phyloP scores from a whole-genome alignment of 2,888 invertebrate genomes.

The Lasiommata megera region DNA sequence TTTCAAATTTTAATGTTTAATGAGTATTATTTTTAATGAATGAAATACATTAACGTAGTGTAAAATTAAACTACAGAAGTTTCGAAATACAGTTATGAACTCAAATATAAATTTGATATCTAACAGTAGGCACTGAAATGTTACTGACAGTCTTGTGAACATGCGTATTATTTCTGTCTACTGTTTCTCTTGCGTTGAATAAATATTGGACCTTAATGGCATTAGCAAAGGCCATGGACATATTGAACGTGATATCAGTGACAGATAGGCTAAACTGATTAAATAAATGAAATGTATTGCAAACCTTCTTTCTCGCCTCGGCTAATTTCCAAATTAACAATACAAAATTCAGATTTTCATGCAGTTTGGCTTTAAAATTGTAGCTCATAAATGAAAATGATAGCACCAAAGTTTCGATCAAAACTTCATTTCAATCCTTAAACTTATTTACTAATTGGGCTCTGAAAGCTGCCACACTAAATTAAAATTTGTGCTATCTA shows the following conservation, averaged over 20 bases:
- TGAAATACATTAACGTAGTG: not conserved
- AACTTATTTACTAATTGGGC: too few species aligned
- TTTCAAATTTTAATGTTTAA: too few species aligned
- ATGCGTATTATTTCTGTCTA: slow-evolving; percentile 23
- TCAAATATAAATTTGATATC: not conserved
- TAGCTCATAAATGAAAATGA: too few species aligned
- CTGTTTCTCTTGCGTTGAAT: slow-evolving; percentile 15
- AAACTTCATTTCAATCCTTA: too few species aligned
- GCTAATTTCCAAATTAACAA: too few species aligned
- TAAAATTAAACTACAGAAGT: not conserved
- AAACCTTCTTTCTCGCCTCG: too few species aligned
- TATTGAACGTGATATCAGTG: not conserved
- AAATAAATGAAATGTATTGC: not conserved
- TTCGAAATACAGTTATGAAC: not conserved
- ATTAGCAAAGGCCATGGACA: slow-evolving; percentile 8
- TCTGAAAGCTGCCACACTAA: too few species aligned
- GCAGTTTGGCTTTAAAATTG: too few species aligned
- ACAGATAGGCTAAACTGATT: not conserved
- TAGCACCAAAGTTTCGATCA: too few species aligned
- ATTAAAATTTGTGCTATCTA: too few species aligned
- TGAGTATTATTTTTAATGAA: too few species aligned
- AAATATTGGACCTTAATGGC: slow-evolving; percentile 24
- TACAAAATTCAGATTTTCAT: too few species aligned
- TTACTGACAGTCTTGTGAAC: not conserved
- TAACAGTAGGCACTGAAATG: not conserved